Base-by-base conservation (phyloP, 1,140 invertebrate genomes). In the Bacillus rossius region DNA sequence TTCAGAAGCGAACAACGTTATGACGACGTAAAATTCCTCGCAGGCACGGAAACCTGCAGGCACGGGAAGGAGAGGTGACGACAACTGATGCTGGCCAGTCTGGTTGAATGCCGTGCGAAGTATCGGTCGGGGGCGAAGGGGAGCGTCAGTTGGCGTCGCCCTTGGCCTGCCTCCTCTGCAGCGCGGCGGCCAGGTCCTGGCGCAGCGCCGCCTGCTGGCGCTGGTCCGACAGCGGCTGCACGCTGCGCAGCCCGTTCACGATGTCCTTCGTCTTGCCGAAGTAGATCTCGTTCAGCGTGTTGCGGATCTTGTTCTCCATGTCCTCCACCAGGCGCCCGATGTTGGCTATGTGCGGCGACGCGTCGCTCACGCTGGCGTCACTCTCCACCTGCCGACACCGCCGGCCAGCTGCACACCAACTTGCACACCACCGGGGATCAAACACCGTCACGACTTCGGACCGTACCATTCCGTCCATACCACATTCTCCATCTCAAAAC, bases 261-360 rank as follows among this genome's bases (percentile, higher is more conserved):
- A 99, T 98, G 75, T 99, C 94, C 73, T 93, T 94, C 14, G 96
- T 99, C 80, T 99, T 99, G 66, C 96, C 93, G 81, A 99, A 99
- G 77, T 99, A 99, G 64, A 99, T 98, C 77, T 98, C 94, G 72
- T 98, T 99, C 51, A 99, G 77, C 1, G 95, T 98, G 70, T 94
- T 96, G 63, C 97, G 84, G 69, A 99, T 99, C 83, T 99, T 99
- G 74, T 98, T 99, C 72, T 99, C 98, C 94, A 99, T 98, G 66
- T 99, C 97, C 78, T 99, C 90, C 0, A 94, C 92, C 87, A 92
- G 87, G 61, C 87, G 84, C 14, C 98, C 98, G 70, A 99, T 99
- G 73, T 99, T 99, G 22, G 91, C 95, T 73, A 99, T 98, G 73
- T 99, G 97, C 8, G 96, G 94, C 51, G 89, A 91, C 1, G 91